Evolutionary conservation across 1,140 invertebrate species (phyloP), one percentile per base, ranked within the genome.

Genomic region (Saccostrea glomerata): DNA sequence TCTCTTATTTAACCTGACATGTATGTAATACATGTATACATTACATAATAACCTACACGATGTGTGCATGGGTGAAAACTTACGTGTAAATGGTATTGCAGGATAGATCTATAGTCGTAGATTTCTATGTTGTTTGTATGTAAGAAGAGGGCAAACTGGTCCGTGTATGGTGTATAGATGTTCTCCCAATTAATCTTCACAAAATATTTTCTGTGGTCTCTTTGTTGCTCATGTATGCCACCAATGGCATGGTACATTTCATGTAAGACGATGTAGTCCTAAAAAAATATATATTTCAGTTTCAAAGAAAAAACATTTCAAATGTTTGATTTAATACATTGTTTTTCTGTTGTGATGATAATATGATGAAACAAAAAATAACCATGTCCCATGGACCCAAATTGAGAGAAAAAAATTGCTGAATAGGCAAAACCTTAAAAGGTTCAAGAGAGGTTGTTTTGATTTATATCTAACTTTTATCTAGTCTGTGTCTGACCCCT

Each of bases 111-210:
- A 25, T 73, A 73, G 7, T 73, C 70, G 4, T 73, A 73, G 9
- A 7, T 7, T 36, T 73, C 70, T 6, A 2, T 73, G 70, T 73
- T 73, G 23, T 25, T 73, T 1, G 70, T 73, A 9, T 73, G 70
- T 25, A 15, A 3, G 25, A n/a, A 6, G 70, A 73, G 70, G 15
- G 70, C 70, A 15, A 25, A 73, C 12, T 73, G 70, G 25, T 73
- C 25, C 2, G 7, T 73, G 23, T 30, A 73, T 3, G 23, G 0
- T 36, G 23, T 13, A 0, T 15, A 23, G 23, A 73, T 73, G 7
- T 73, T 73, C 15, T 73, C 70, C 70, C 70, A 73, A 23, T 73
- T 73, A 9, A 73, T 73, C 70, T 73, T 73, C 70, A 73, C 70
- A 15, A 30, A 73, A 25, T 73, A 73, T 13, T 73, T 73, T 25